phyloP scores from a whole-genome alignment of 2,113 vertebrate genomes.

The Sigmodon hispidus region DNA sequence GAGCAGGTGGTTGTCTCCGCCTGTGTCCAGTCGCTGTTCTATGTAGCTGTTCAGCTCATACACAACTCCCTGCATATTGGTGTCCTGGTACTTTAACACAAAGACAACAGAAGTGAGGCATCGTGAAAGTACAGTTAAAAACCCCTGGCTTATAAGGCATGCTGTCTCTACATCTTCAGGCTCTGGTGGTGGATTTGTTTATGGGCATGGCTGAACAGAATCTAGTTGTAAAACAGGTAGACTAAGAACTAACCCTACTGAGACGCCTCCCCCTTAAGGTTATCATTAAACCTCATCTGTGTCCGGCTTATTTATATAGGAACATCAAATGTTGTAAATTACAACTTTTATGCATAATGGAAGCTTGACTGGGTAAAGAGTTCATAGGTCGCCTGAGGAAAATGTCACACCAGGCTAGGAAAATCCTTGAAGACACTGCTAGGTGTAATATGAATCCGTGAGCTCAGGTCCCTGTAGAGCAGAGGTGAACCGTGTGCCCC shows the following conservation, averaged over 20 bases:
- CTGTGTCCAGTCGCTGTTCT: constrained; percentile 95
- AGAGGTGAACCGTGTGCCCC: fast-evolving
- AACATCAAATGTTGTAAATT: neutral
- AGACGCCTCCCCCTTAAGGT: neutral
- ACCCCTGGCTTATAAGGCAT: neutral
- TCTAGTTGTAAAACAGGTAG: neutral
- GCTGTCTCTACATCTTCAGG: neutral
- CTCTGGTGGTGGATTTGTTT: neutral
- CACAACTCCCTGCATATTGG: constrained; percentile 98
- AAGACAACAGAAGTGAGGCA: constrained; percentile 66
- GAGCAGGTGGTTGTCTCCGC: constrained; percentile 96
- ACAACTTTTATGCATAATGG: neutral
- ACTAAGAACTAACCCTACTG: neutral
- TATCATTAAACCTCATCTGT: neutral
- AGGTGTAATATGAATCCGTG: neutral
- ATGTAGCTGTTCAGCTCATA: constrained; percentile 98
- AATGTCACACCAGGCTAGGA: fast-evolving
- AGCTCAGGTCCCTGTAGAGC: neutral
- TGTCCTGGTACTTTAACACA: constrained; percentile 95
- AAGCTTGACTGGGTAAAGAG: neutral
- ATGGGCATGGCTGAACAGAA: neutral
- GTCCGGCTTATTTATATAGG: neutral
- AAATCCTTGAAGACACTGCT: fast-evolving
- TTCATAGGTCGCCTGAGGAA: no score
- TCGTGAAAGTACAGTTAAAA: constrained; percentile 39